Percentiles rank a stretch among this genome's conserved stretches.
phyloP scores from a whole-genome alignment of 2,113 vertebrate species.

The Coregonus clupeaformis region DNA sequence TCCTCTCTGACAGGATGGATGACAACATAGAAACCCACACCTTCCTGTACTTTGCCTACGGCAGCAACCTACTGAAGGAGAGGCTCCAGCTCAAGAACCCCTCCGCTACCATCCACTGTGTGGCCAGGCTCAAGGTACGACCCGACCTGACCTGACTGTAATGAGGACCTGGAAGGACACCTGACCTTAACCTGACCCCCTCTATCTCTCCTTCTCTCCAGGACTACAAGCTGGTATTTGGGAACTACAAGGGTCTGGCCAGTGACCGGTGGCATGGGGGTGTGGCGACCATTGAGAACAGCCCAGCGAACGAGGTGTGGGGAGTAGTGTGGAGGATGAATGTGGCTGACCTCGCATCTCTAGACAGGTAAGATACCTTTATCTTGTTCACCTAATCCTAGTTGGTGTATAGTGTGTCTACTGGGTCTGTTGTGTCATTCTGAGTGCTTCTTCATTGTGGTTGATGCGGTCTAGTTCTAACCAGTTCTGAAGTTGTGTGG shows the following conservation, averaged over 20 bases:
- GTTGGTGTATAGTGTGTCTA: not conserved
- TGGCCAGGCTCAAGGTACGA: constrained; percentile 66
- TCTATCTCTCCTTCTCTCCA: constrained; percentile 40
- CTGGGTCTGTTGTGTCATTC: not conserved
- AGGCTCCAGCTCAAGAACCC: constrained; percentile 71
- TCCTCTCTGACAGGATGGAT: constrained; percentile 5
- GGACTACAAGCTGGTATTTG: constrained; percentile 89
- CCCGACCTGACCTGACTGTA: not conserved
- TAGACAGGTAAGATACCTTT: constrained; percentile 76
- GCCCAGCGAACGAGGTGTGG: constrained; percentile 87
- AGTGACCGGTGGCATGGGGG: constrained; percentile 87
- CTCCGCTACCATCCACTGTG: constrained; percentile 62
- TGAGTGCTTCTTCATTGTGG: not conserved
- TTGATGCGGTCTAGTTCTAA: too few species aligned
- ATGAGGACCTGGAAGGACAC: not conserved
- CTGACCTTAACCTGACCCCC: not conserved
- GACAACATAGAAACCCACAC: constrained; percentile 48
- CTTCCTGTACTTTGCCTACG: constrained; percentile 75
- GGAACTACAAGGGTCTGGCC: constrained; percentile 76
- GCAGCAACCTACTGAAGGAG: constrained; percentile 74
- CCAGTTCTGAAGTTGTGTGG: too few species aligned
- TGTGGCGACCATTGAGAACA: constrained; percentile 84
- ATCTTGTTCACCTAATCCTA: too few species aligned
- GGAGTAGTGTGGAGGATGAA: constrained; percentile 89
- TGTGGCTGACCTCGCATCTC: constrained; percentile 74